A percentile compares a stretch with the other conserved stretches of the same genome.
Conservation (phyloP, 2,888 invertebrate genomes). For the Scaptomyza flava region DNA sequence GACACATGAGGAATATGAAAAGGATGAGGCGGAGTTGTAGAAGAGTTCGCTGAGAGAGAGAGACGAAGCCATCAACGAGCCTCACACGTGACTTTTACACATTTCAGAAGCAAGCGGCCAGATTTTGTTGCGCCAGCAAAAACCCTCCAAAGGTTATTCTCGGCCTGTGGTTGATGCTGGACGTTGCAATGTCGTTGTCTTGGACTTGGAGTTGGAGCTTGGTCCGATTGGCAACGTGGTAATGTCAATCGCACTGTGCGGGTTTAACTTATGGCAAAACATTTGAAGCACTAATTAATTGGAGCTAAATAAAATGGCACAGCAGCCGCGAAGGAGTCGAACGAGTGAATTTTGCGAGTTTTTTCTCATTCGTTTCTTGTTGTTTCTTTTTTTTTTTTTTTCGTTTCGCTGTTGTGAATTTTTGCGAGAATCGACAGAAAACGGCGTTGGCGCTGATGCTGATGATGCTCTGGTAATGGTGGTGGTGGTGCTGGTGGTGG, state of each 20-base stretch:
- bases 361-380: slow-evolving; percentile 8
- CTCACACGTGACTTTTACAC: slow-evolving; percentile 77
- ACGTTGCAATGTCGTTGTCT: slow-evolving; percentile 19
- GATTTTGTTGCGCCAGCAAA: slow-evolving; percentile 39
- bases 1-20: neutral
- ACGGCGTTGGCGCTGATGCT: slow-evolving; percentile 50
- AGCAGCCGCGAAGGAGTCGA: slow-evolving; percentile 60
- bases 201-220: slow-evolving; percentile 25
- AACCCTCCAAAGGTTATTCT: slow-evolving; percentile 19
- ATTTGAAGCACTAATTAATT: slow-evolving; percentile 85
- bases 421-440: slow-evolving; percentile 39
- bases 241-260: slow-evolving; percentile 79
- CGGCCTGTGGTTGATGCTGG: slow-evolving; percentile 20
- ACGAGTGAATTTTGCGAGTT: slow-evolving; percentile 15
- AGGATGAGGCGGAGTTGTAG: neutral
- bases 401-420: slow-evolving; percentile 23
- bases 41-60: neutral
- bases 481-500: slow-evolving; percentile 12
- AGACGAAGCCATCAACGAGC: slow-evolving; percentile 66
- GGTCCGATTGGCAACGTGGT: slow-evolving; percentile 70
- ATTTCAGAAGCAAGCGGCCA: slow-evolving; percentile 69
- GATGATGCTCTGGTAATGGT: slow-evolving; percentile 19
- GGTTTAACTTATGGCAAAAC: slow-evolving; percentile 84
- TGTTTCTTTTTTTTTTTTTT: slow-evolving; percentile 15
- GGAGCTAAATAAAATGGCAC: slow-evolving; percentile 84